These are phyloP conservation scores for Alaudala cheleensis DNA, from an alignment of 2,113 vertebrate species.

Conservation along the genomic window DNA sequence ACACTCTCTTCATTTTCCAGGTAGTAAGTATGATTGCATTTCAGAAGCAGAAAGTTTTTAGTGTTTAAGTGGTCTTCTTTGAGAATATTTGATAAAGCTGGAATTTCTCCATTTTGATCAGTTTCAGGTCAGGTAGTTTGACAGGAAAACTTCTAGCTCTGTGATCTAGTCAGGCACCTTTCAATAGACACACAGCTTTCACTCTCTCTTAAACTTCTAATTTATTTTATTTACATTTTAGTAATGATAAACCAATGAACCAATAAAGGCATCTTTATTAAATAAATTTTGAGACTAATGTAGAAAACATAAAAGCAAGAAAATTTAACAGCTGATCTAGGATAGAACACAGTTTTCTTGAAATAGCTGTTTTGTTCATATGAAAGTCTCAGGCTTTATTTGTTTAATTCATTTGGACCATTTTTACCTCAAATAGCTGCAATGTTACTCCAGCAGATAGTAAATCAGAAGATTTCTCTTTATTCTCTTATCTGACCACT, in stretches of 20 bases:
- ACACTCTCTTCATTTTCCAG: not conserved
- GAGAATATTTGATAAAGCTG: not conserved
- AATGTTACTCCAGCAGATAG: not conserved
- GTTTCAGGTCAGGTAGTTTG: not conserved
- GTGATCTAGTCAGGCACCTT: not conserved
- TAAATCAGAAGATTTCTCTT: conserved; percentile 5
- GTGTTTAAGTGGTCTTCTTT: not conserved
- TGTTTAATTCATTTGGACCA: not conserved
- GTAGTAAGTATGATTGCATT: not conserved
- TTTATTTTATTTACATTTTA: not conserved
- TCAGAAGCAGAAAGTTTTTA: not conserved
- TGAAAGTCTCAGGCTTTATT: not conserved
- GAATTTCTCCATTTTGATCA: not conserved
- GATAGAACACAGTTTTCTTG: not conserved
- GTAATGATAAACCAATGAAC: not conserved
- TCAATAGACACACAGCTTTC: not conserved
- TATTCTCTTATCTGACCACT: not conserved
- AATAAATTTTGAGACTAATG: not conserved
- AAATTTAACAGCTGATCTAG: not conserved
- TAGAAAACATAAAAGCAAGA: not conserved
- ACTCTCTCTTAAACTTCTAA: not conserved
- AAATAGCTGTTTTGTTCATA: not conserved
- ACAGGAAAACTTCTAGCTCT: not conserved
- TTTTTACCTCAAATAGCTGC: not conserved
- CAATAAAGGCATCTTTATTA: not conserved